These are phyloP conservation scores for Thalassoma bifasciatum DNA, from an alignment of 2,113 vertebrate genomes.

Conservation along the genomic window DNA sequence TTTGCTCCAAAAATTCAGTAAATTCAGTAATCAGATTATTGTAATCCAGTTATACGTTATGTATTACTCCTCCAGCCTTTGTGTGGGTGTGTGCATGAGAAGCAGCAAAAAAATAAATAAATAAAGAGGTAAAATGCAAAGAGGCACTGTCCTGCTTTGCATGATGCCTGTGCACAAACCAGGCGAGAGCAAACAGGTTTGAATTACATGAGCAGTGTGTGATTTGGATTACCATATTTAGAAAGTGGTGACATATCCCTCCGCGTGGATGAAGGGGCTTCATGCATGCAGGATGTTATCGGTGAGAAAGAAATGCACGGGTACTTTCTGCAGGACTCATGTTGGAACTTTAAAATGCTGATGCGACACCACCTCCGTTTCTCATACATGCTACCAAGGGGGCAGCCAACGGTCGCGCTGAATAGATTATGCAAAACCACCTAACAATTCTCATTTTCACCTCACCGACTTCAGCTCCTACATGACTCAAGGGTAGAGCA, in stretches of 20 bases:
- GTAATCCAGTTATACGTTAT: conserved; percentile 74
- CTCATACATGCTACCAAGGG: conserved; percentile 23
- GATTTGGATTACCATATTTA: conserved; percentile 2
- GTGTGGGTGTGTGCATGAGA: conserved; percentile 55
- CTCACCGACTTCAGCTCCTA: conserved; percentile 36
- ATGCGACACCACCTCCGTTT: conserved; percentile 47
- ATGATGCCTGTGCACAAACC: conserved; percentile 29
- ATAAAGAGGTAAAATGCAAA: conserved; percentile 19
- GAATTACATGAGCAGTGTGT: conserved; percentile 29
- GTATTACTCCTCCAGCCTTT: conserved; percentile 64
- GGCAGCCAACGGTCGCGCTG: conserved; percentile 49
- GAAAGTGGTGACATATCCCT: background rate
- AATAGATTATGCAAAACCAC: conserved; percentile 75
- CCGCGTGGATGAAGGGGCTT: background rate
- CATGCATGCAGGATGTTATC: conserved; percentile 5
- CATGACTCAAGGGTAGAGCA: conserved; percentile 57
- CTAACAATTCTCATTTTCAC: conserved; percentile 67
- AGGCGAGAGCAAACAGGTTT: conserved; percentile 5
- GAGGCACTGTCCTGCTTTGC: conserved; percentile 48
- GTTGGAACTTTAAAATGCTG: conserved; percentile 54
- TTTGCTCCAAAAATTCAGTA: conserved; percentile 39
- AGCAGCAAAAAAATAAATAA: conserved; percentile 5
- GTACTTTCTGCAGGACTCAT: background rate
- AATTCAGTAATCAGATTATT: conserved; percentile 77
- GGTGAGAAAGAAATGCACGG: conserved; percentile 10